Evolutionary conservation across 2,797 vertebrate species (phyloP), one percentile per base, ranked within the genome.

Genomic region (Phrynocephalus vlangalii): DNA sequence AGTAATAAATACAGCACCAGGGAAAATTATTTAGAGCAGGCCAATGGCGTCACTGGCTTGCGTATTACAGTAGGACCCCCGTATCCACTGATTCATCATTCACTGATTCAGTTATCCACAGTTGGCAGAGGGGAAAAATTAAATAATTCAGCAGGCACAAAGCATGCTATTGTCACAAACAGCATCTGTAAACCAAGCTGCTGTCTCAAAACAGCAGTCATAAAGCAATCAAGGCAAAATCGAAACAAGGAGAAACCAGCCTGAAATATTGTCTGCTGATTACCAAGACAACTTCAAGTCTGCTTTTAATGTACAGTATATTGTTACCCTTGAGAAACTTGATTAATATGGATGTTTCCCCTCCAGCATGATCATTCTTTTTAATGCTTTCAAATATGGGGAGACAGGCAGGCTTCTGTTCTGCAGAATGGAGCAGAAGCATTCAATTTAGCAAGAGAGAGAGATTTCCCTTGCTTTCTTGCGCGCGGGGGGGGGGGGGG

Each of bases 251-350:
- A 76, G 0, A 1, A 78, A 76, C 5, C 10, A 44, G 3, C 2
- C 24, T 60, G 50, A 63, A 87, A 88, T 72, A n/a, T 52, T 2
- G 52, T 10, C 63, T 0, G 1, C 71, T 85, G 67, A 20, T 38
- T 0, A 30, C 66, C 73, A 70, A 79, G 77, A 26, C 28, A 0
- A 0, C 73, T 82, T 22, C 6, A 72, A 73, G 50, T 68, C 44
- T 87, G 72, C 85, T 89, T 82, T 81, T 83, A 68, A 90, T 67
- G 16, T 87, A 89, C 70, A 68, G 16, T 87, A 89, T 73, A 68
- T 9, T 30, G 63, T 83, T 87, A 71, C 79, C 63, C 77, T 71
- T 79, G 75, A 0, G 0, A 86, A 50, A n/a, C 1, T 76, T 79
- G 87, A 82, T 85, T 87, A 88, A 88, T 0, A 1, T 85, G 67